Percentiles rank a stretch among this genome's conserved stretches.
Conservation (phyloP, 1,140 invertebrate species). For the Neodiprion lecontei region DNA sequence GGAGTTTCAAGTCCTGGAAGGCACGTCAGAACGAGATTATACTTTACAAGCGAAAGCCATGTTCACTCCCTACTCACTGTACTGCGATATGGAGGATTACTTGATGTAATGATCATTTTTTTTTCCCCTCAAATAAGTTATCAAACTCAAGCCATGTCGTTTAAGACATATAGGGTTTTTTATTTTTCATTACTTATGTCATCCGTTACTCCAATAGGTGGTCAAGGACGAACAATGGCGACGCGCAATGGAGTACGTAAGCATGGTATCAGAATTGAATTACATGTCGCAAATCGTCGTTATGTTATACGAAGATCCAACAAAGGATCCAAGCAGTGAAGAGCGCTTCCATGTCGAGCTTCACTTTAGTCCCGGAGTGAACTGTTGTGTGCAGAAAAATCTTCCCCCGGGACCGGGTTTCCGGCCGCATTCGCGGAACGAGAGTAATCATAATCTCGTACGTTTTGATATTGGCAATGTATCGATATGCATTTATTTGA, state of each 20-base stretch:
- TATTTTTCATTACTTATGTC: conserved; percentile 4
- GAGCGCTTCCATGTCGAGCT: conserved; percentile 96
- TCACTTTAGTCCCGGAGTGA: conserved; percentile 97
- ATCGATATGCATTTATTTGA: neutral
- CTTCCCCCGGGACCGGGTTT: conserved; percentile 92
- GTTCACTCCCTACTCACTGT: conserved; percentile 98
- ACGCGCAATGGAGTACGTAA: conserved; percentile 97
- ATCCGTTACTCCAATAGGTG: conserved; percentile 61
- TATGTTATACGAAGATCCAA: conserved; percentile 99
- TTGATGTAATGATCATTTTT: conserved; percentile 72
- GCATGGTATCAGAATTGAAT: conserved; percentile 96
- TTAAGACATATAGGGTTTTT: neutral
- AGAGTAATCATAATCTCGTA: conserved; percentile 63
- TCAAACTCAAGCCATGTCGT: conserved; percentile 11
- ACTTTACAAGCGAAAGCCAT: conserved; percentile 99
- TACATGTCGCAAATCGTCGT: conserved; percentile 99
- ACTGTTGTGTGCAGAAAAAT: conserved; percentile 94
- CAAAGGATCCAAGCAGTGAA: conserved; percentile 89
- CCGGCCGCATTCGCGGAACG: conserved; percentile 87
- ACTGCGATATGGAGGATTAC: conserved; percentile 90
- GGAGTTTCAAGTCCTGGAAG: conserved; percentile 97
- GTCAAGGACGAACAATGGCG: conserved; percentile 96
- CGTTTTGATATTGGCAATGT: conserved; percentile 23
- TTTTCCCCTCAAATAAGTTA: conserved; percentile 2
- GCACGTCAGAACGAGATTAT: conserved; percentile 95